Conservation (phyloP, 2,797 vertebrate species). For the Melanotaenia nigrans region DNA sequence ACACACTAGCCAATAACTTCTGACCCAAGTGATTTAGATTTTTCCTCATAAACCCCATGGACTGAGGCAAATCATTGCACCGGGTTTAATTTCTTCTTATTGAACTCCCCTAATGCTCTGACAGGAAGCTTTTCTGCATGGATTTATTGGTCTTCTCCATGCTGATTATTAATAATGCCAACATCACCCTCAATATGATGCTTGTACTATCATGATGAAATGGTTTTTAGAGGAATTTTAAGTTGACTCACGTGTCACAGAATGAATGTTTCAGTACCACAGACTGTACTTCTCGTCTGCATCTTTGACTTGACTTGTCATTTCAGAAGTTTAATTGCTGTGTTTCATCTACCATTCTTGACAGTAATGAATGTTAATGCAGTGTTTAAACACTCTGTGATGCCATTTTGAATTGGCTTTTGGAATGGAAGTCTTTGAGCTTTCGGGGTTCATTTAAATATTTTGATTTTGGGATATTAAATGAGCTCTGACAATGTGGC, state of each 20-base stretch:
- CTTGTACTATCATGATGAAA: conserved; percentile 21
- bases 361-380: background rate
- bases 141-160: conserved; percentile 26
- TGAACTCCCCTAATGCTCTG: background rate
- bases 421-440: background rate
- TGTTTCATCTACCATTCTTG: background rate
- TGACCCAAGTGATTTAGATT: conserved; percentile 15
- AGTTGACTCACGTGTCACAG: background rate
- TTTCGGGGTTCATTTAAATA: conserved; percentile 10
- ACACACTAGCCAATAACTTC: conserved; percentile 34
- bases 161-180: conserved; percentile 34
- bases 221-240: conserved; percentile 7
- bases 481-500: conserved; percentile 15
- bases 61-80: conserved; percentile 21
- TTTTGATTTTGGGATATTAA: conserved; percentile 20
- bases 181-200: conserved; percentile 30
- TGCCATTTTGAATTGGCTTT: background rate
- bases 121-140: conserved; percentile 15
- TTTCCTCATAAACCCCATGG: conserved; percentile 19
- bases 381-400: background rate
- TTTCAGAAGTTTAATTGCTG: background rate
- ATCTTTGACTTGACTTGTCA: conserved; percentile 5
- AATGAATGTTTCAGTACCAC: background rate
- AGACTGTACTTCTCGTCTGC: background rate
- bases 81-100: conserved; percentile 20